These are phyloP conservation scores for Erinaceus europaeus DNA, from an alignment of 2,113 vertebrate species.

Conservation along the genomic window DNA sequence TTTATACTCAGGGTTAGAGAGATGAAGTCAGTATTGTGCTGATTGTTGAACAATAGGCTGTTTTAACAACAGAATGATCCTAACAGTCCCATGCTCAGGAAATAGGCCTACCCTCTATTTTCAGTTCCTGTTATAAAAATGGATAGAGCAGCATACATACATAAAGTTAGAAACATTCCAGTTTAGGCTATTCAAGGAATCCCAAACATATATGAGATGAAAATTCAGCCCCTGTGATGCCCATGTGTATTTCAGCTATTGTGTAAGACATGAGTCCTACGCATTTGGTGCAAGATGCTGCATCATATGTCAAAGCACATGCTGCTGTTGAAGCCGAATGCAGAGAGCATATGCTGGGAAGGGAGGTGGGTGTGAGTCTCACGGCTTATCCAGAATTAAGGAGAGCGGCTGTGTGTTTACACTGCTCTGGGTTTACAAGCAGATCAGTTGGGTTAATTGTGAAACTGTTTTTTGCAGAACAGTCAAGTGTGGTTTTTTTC, in stretches of 20 bases:
- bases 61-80: background rate
- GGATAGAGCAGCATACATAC: background rate
- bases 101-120: background rate
- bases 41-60: background rate
- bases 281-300: constrained; percentile 63
- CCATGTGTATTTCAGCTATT: background rate
- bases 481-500: constrained; percentile 56
- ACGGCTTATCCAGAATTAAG: constrained; percentile 80
- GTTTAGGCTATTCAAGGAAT: background rate
- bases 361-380: constrained; percentile 69
- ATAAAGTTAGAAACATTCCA: background rate
- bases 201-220: background rate
- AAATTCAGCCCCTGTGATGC: background rate
- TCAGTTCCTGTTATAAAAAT: background rate
- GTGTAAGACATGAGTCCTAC: constrained; percentile 29
- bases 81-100: background rate
- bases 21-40: background rate
- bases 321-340: constrained; percentile 70
- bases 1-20: no score
- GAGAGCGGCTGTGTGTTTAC: constrained; percentile 77
- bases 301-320: constrained; percentile 79
- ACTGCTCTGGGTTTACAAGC: constrained; percentile 76
- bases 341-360: constrained; percentile 65
- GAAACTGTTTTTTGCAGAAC: constrained; percentile 68
- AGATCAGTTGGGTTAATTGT: constrained; percentile 76